Conservation (phyloP, 1,140 invertebrate species). For the Drosophila ficusphila region DNA sequence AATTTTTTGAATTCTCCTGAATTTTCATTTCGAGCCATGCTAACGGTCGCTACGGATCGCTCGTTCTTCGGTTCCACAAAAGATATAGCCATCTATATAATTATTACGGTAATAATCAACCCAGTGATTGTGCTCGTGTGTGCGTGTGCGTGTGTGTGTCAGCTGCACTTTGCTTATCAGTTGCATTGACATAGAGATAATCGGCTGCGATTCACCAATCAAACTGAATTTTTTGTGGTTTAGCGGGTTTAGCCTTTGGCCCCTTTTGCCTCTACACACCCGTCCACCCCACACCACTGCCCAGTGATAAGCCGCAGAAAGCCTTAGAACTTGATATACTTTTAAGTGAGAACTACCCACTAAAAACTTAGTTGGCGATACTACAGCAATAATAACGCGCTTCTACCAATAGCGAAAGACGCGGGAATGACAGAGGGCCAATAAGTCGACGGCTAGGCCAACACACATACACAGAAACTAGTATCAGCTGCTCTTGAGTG, state of each 20-base stretch:
- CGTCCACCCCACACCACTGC: not conserved
- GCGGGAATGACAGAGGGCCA: conserved; percentile 27
- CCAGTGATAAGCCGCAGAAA: conserved; percentile 35
- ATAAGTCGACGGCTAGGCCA: conserved; percentile 41
- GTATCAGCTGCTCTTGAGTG: conserved; percentile 32
- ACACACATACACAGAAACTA: conserved; percentile 37
- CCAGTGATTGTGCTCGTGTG: conserved; percentile 15
- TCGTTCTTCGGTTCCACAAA: conserved; percentile 23
- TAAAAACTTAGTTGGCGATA: conserved; percentile 30
- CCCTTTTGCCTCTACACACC: not conserved
- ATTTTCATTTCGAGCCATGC: conserved; percentile 44
- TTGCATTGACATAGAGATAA: conserved; percentile 43
- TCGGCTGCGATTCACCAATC: conserved; percentile 59
- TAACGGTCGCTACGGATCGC: conserved; percentile 55
- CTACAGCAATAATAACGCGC: conserved; percentile 4
- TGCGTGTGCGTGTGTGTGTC: conserved; percentile 10
- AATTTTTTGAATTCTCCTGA: conserved; percentile 43
- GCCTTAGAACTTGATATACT: conserved; percentile 32
- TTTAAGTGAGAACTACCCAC: conserved; percentile 30
- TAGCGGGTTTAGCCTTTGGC: conserved; percentile 27
- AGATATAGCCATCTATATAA: conserved; percentile 47
- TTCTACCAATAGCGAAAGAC: conserved; percentile 17
- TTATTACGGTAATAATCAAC: conserved; percentile 45
- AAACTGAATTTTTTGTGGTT: conserved; percentile 45
- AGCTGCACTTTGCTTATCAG: conserved; percentile 53